Conservation (phyloP, 2,888 invertebrate species). For the Sarcophaga variegata region DNA sequence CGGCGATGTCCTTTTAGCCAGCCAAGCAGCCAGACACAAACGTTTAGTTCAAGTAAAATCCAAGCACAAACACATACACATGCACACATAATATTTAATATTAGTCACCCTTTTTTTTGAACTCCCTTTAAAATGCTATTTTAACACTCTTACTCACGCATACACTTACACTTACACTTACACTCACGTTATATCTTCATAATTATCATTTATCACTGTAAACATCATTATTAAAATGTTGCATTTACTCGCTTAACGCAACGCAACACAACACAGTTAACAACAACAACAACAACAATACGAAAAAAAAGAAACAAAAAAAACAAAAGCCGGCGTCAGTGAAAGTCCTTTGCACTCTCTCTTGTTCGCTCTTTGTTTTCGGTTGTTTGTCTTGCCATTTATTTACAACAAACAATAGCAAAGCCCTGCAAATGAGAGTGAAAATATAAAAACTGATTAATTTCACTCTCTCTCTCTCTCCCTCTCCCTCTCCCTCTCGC, state of each 20-base stretch:
- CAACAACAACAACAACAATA: not conserved
- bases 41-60: conserved; percentile 57
- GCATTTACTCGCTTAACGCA: conserved; percentile 28
- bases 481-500: no score
- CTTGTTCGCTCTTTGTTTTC: conserved; percentile 56
- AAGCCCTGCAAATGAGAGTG: not conserved
- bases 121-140: conserved; percentile 32
- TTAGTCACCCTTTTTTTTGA: conserved; percentile 81
- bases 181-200: conserved; percentile 1
- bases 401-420: conserved; percentile 2
- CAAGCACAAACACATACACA: conserved; percentile 38
- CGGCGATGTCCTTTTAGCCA: conserved; percentile 80
- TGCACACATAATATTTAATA: conserved; percentile 69
- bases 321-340: conserved; percentile 72
- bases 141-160: conserved; percentile 42
- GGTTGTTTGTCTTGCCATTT: conserved; percentile 42
- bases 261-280: conserved; percentile 5
- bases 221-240: conserved; percentile 47
- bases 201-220: conserved; percentile 60
- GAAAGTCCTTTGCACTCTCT: conserved; percentile 78
- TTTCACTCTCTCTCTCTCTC: no score
- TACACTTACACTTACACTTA: conserved; percentile 18
- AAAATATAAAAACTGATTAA: conserved; percentile 37
- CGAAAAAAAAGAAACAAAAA: conserved; percentile 43
- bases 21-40: conserved; percentile 70